These are phyloP conservation scores for Tolypeutes matacus DNA, from an alignment of 2,797 vertebrate species.

Conservation along the genomic window DNA sequence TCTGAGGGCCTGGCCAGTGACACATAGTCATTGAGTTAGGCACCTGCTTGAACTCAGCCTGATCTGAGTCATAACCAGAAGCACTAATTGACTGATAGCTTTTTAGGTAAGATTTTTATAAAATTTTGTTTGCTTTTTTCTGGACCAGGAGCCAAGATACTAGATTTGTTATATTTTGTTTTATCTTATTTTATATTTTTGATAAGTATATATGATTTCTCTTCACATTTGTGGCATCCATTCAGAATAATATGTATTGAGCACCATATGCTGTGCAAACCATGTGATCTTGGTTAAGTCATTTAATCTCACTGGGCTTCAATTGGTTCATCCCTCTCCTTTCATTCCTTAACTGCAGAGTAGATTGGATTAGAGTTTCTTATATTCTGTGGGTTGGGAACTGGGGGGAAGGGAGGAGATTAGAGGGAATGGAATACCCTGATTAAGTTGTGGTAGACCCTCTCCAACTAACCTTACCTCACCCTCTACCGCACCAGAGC, in stretches of 20 bases:
- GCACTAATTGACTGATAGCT: slow-evolving; percentile 33
- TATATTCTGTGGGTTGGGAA: slow-evolving; percentile 37
- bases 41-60: slow-evolving; percentile 51
- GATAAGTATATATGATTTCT: slow-evolving; percentile 61
- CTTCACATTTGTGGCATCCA: slow-evolving; percentile 68
- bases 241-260: slow-evolving; percentile 68
- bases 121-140: slow-evolving; percentile 61
- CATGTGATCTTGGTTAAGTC: slow-evolving; percentile 75
- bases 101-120: slow-evolving; percentile 62
- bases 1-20: slow-evolving; percentile 59
- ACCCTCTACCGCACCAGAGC: neutral
- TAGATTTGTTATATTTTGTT: slow-evolving; percentile 49
- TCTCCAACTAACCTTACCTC: neutral
- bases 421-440: neutral
- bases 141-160: slow-evolving; percentile 60
- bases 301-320: slow-evolving; percentile 76
- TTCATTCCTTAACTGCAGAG: slow-evolving; percentile 63
- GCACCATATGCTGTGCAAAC: slow-evolving; percentile 62
- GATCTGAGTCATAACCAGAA: slow-evolving; percentile 62
- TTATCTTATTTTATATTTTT: slow-evolving; percentile 64
- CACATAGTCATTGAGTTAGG: slow-evolving; percentile 58
- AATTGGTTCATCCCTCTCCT: slow-evolving; percentile 55
- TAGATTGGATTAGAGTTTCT: slow-evolving; percentile 54
- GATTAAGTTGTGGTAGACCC: neutral
- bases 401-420: neutral